A percentile compares a stretch with the other conserved stretches of the same genome.
These are phyloP conservation scores for Drosophila paracracens DNA, from an alignment of 2,888 invertebrate genomes.

Conservation along the genomic window DNA sequence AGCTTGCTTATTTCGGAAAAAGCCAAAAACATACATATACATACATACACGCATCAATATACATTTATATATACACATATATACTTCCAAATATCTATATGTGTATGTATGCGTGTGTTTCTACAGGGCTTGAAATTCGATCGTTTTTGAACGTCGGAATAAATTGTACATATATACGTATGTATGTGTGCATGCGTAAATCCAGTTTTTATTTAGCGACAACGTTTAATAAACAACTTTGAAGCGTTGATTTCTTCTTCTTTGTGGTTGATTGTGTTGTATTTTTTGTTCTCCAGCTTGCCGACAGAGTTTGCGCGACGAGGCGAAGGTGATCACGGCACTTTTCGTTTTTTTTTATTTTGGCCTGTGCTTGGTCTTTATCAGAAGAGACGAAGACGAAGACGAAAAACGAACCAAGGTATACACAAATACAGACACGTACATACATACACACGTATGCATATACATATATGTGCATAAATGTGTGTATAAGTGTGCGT, in stretches of 20 bases:
- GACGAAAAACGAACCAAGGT: slow-evolving; percentile 22
- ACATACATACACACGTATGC: background rate
- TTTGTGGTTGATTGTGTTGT: slow-evolving; percentile 21
- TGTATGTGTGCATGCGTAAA: slow-evolving; percentile 22
- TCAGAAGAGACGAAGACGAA: slow-evolving; percentile 8
- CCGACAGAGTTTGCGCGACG: background rate
- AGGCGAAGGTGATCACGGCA: slow-evolving; percentile 38
- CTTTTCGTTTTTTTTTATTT: slow-evolving; percentile 38
- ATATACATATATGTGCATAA: too few relatives aligned
- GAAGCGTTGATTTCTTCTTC: slow-evolving; percentile 32
- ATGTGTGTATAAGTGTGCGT: background rate
- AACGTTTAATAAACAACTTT: slow-evolving; percentile 36
- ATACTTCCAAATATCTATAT: slow-evolving; percentile 5
- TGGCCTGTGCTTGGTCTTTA: slow-evolving; percentile 33
- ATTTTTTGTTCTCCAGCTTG: slow-evolving; percentile 5
- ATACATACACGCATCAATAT: background rate
- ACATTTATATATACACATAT: background rate
- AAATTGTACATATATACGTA: slow-evolving; percentile 5
- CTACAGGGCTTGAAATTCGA: slow-evolving; percentile 31
- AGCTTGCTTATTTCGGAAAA: background rate
- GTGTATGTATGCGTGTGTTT: slow-evolving; percentile 5
- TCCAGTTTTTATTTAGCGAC: slow-evolving; percentile 60
- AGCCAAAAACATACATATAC: background rate
- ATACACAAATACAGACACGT: background rate
- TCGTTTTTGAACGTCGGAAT: slow-evolving; percentile 32